Evolutionary conservation across 2,797 vertebrate species (phyloP).

Genomic region (Adelosebastes latens): DNA sequence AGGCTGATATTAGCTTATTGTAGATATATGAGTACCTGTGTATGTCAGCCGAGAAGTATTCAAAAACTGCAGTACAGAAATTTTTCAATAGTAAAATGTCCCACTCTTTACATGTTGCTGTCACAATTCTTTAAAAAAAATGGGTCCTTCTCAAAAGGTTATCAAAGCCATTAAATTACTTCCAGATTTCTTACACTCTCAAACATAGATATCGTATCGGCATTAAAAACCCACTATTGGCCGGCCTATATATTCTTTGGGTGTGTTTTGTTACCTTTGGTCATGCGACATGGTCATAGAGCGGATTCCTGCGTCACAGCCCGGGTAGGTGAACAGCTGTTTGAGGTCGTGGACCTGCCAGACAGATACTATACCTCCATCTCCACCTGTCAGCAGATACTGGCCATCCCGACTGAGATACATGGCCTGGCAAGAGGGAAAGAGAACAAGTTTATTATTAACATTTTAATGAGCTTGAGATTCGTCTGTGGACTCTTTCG

Average conservation of each 20-base stretch:
- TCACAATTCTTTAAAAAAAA: not conserved
- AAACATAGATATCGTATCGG: not conserved
- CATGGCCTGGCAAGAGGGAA: constrained; percentile 84
- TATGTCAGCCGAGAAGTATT: not conserved
- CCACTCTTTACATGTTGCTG: not conserved
- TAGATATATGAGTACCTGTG: not conserved
- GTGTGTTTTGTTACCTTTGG: constrained; percentile 87
- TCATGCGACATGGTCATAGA: constrained; percentile 96
- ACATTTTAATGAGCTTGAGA: not conserved
- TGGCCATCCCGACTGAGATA: constrained; percentile 95
- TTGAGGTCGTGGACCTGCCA: constrained; percentile 93
- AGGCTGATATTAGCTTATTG: not conserved
- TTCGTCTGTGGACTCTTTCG: not conserved
- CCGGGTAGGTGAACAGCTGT: constrained; percentile 93
- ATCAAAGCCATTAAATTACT: not conserved
- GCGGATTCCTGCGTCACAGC: constrained; percentile 96
- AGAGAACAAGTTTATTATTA: not conserved
- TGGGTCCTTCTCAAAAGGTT: no score
- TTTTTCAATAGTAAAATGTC: not conserved
- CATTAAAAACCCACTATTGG: not conserved
- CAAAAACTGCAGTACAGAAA: not conserved
- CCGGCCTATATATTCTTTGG: not conserved
- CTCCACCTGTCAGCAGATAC: constrained; percentile 95
- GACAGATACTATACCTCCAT: constrained; percentile 90
- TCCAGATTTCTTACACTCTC: not conserved